phyloP scores from a whole-genome alignment of 2,113 vertebrate species.

The Pachyramphus minor region DNA sequence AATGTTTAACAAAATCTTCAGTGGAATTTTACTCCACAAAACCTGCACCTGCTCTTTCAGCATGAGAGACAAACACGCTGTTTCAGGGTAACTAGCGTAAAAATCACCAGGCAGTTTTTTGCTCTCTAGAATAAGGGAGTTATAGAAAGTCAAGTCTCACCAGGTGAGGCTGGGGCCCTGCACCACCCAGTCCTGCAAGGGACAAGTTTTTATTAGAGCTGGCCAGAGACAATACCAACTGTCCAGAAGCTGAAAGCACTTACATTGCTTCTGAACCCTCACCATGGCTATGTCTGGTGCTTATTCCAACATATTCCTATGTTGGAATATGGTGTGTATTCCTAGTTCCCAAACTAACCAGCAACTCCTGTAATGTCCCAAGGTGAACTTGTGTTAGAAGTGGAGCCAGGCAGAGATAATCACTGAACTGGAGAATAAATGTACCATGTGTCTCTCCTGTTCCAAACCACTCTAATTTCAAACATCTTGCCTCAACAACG shows the following conservation, averaged over 20 bases:
- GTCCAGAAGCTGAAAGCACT: not conserved
- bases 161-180: not conserved
- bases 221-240: not conserved
- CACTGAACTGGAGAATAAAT: not conserved
- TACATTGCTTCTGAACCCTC: not conserved
- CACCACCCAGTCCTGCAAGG: not conserved
- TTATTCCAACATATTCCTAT: not conserved
- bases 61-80: not conserved
- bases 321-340: not conserved
- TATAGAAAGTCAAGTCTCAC: not conserved
- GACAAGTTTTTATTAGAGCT: not conserved
- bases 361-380: not conserved
- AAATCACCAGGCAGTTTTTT: not conserved
- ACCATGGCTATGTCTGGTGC: accelerated
- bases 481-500: slow-evolving; percentile 45
- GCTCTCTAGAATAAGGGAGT: not conserved
- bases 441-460: slow-evolving; percentile 50
- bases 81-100: not conserved
- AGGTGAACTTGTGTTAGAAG: slow-evolving; percentile 38
- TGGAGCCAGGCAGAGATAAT: slow-evolving; percentile 30
- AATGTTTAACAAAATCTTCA: not conserved
- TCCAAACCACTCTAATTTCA: slow-evolving; percentile 48
- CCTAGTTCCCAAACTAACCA: not conserved
- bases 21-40: not conserved
- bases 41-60: not conserved